Evolutionary conservation across 2,888 invertebrate genomes (phyloP), one percentile per base, ranked within the genome.

Genomic region (Sesia bembeciformis): DNA sequence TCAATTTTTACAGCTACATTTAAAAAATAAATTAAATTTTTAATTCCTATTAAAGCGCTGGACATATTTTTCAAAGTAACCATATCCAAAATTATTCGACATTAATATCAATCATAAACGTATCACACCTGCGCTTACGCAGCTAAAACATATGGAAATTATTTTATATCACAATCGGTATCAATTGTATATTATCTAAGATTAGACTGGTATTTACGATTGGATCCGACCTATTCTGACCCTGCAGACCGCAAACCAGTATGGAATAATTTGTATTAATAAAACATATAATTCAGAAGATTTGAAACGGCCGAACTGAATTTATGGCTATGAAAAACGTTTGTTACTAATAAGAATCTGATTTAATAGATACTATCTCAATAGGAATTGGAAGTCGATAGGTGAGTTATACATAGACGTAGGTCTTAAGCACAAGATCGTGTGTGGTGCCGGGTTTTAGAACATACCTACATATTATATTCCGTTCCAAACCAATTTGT

Each of bases 121-220:
- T 46, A 46, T 8, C 8, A 23, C 23, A 23, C 46, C 46, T 46
- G 46, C 46, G 46, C 46, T 46, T 46, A 46, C 46, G 46, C 46
- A 46, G 7, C 4, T 46, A 23, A 46, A 2, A 46, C 46, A 46
- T 46, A 46, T 46, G 46, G 46, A 46, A 46, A 46, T 46, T 46
- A 46, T 46, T 46, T 46, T 46, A n/a, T 46, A 46, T 46, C 46
- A 46, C 8, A 46, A 46, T 46, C 46, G 23, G 46, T 46, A 46
- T 54, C 8, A 7, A 53, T 53, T 53, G 8, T 52, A 40, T 39
- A 40, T 53, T 52, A 53, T 52, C 52, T 39, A 43, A 58, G 57
- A 59, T 61, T 60, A 62, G 54, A 54, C 54, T 57, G 57, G 61
- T 62, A 60, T 64, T 64, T 64, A 64, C 57, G 64, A 59, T 53